Evolutionary conservation across 2,113 vertebrate genomes (phyloP), one percentile per base, ranked within the genome.

Genomic region (Dasypus novemcinctus): DNA sequence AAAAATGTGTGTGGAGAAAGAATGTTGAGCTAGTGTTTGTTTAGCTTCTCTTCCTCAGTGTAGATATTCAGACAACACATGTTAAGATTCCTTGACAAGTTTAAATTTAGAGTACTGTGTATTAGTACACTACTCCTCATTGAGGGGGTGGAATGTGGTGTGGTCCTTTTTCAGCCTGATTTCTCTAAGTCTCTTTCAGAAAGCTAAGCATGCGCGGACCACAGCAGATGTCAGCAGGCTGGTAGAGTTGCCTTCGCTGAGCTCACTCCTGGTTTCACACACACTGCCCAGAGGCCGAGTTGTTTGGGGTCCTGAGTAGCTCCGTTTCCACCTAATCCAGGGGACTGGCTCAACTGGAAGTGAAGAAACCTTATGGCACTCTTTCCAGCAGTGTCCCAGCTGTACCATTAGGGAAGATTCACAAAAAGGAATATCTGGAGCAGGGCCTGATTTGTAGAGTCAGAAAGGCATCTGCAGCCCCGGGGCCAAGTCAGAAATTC

Each of bases 161-260:
- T 9, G 11, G 1, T 46, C 41, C 43, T 57, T 64, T 74, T 52
- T 25, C n/a, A 7, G 66, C 7, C 36, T 2, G 0, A 27, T 21
- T 61, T 84, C 57, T 54, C 46, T 0, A 5, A 52, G 86, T 69
- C 69, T 54, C 1, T 27, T 76, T 33, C 21, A 33, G 68, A 80
- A 80, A 81, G 25, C 38, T 5, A 4, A 14, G 14, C 38, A 11
- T 49, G 12, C 36, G 36, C 20, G 31, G 23, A n/a, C n/a, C 31
- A 29, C 7, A 6, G 14, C 46, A 11, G 23, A 4, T 0, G 1
- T 11, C 59, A 12, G 21, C 14, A 6, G n/a, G 8, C 6, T 52
- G 10, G 20, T 2, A n/a, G 68, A 3, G 1, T 14, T 8, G 9
- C 21, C 29, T 38, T 10, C 25, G 0, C 5, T 0, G 43, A 7